Percentiles rank a stretch among this genome's conserved stretches.
phyloP scores from a whole-genome alignment of 2,888 invertebrate species.

The Hyppa rectilinea region DNA sequence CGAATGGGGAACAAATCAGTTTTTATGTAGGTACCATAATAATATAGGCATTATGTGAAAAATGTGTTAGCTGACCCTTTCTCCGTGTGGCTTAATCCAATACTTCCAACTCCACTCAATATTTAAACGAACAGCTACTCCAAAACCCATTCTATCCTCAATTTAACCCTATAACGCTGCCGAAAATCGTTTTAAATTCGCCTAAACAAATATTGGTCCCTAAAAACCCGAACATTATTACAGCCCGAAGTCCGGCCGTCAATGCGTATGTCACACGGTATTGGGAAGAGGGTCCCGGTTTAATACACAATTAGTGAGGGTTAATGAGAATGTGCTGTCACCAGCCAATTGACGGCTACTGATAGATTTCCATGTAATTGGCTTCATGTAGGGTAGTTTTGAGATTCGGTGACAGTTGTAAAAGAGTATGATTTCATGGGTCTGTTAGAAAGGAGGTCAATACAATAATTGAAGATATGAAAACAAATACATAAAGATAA shows the following conservation, averaged over 20 bases:
- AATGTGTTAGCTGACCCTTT: slow-evolving; percentile 4
- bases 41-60: not conserved
- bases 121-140: slow-evolving; percentile 32
- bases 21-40: not conserved
- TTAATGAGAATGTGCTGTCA: slow-evolving; percentile 61
- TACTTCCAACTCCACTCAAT: slow-evolving; percentile 24
- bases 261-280: slow-evolving; percentile 46
- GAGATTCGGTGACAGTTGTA: slow-evolving; percentile 11
- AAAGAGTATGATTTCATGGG: not conserved
- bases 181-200: slow-evolving; percentile 49
- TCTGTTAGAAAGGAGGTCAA: not conserved
- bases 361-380: slow-evolving; percentile 45
- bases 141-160: slow-evolving; percentile 29
- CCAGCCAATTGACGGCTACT: slow-evolving; percentile 33
- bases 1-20: not conserved
- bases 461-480: not conserved
- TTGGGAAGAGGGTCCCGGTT: slow-evolving; percentile 59
- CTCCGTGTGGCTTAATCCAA: slow-evolving; percentile 22
- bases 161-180: slow-evolving; percentile 39
- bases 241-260: slow-evolving; percentile 51
- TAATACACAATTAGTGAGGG: slow-evolving; percentile 62
- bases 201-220: slow-evolving; percentile 53
- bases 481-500: not conserved
- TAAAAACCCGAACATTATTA: slow-evolving; percentile 52
- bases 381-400: slow-evolving; percentile 23